Percentiles rank a stretch among this genome's conserved stretches.
phyloP scores from a whole-genome alignment of 2,113 vertebrate genomes.

The Xerus inauris region DNA sequence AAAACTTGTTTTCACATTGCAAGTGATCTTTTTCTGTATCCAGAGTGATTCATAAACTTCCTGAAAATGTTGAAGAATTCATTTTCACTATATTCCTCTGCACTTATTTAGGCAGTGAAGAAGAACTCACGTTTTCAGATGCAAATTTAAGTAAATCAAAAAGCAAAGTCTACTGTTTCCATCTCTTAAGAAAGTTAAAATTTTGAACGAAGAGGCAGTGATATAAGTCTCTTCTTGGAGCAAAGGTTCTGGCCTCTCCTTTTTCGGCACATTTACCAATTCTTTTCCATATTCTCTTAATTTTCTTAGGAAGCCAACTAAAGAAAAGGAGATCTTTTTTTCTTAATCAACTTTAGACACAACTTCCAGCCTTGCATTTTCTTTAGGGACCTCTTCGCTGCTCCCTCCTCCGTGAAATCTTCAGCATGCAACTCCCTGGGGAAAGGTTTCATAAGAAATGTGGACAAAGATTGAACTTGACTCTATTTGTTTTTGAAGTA shows the following conservation, averaged over 20 bases:
- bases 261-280: background rate
- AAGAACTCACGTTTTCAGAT: conserved; percentile 31
- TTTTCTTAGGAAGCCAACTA: conserved; percentile 11
- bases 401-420: background rate
- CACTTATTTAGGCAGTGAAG: conserved; percentile 18
- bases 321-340: conserved; percentile 6
- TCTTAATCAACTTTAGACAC: background rate
- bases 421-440: background rate
- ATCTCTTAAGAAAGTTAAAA: conserved; percentile 19
- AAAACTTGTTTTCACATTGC: background rate
- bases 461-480: background rate
- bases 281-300: background rate
- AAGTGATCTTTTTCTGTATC: background rate
- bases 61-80: background rate
- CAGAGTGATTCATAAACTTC: background rate
- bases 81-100: background rate
- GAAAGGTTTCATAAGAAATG: background rate
- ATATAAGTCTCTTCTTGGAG: background rate
- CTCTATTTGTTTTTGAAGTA: background rate
- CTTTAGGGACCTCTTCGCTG: background rate
- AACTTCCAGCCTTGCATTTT: background rate
- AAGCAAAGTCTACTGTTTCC: background rate
- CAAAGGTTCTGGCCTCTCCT: background rate
- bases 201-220: background rate
- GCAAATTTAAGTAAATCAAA: conserved; percentile 32